A percentile compares a stretch with the other conserved stretches of the same genome.
phyloP scores from a whole-genome alignment of 2,797 vertebrate species.

The Orestias chungarensis region DNA sequence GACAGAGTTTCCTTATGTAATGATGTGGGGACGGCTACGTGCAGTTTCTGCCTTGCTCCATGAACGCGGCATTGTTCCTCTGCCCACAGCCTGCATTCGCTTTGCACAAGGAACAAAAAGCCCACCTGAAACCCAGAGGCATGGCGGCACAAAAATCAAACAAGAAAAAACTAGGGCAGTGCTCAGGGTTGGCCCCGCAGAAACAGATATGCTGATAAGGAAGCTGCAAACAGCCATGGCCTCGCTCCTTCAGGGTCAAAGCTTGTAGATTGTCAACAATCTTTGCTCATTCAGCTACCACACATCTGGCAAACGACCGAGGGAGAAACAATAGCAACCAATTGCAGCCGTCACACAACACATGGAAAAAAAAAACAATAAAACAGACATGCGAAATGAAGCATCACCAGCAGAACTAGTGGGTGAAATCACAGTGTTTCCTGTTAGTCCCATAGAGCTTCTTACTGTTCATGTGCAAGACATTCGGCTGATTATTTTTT shows the following conservation, averaged over 20 bases:
- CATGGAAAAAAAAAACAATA: constrained; percentile 30
- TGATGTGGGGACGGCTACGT: constrained; percentile 67
- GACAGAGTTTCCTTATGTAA: constrained; percentile 56
- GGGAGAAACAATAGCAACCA: constrained; percentile 41
- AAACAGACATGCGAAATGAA: constrained; percentile 54
- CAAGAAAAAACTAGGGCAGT: constrained; percentile 32
- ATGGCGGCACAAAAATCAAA: constrained; percentile 42
- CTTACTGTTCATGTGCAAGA: constrained; percentile 23
- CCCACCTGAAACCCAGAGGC: constrained; percentile 67
- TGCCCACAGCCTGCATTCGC: constrained; percentile 78
- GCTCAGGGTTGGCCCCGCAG: constrained; percentile 47
- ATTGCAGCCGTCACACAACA: constrained; percentile 57
- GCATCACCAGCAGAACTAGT: constrained; percentile 59
- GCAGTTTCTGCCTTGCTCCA: constrained; percentile 74
- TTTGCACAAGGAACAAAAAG: constrained; percentile 66
- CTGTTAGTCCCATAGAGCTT: constrained; percentile 26
- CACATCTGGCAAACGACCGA: constrained; percentile 54
- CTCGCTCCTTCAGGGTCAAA: constrained; percentile 71
- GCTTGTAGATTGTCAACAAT: constrained; percentile 67
- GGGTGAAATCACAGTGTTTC: constrained; percentile 41
- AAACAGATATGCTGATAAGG: constrained; percentile 72
- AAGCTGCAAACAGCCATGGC: constrained; percentile 70
- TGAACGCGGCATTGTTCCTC: constrained; percentile 72
- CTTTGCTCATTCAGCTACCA: constrained; percentile 53
- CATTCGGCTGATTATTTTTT: not conserved